Conservation (phyloP, 2,888 invertebrate genomes). For the Aphidoletes aphidimyza region DNA sequence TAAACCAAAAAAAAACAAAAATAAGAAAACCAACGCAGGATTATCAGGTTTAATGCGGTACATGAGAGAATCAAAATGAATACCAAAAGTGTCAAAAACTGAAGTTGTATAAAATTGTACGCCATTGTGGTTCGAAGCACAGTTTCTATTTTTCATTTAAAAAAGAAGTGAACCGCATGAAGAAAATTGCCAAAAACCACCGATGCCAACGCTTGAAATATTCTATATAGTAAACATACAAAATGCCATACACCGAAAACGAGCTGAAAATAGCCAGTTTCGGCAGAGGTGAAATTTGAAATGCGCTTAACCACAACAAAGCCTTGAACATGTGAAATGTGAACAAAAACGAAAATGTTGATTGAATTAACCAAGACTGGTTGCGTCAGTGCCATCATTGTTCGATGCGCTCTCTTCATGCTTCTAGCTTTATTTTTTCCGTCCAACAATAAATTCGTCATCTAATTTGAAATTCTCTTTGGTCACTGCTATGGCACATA, state of each 20-base stretch:
- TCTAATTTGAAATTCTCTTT: constrained; percentile 3
- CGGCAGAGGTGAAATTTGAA: background rate
- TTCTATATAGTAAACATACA: too few relatives aligned
- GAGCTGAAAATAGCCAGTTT: too few relatives aligned
- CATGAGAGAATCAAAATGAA: too few relatives aligned
- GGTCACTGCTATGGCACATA: background rate
- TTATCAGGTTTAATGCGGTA: constrained; percentile 16
- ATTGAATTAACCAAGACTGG: background rate
- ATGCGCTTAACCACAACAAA: background rate
- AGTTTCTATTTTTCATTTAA: too few relatives aligned
- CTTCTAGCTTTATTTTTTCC: too few relatives aligned
- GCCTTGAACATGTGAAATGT: background rate
- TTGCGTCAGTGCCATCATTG: background rate
- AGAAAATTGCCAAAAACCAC: too few relatives aligned
- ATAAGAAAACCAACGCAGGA: background rate
- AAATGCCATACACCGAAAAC: too few relatives aligned
- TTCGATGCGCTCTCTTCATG: background rate
- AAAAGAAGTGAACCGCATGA: too few relatives aligned
- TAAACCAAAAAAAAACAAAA: background rate
- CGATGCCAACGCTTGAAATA: too few relatives aligned
- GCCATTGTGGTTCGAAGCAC: too few relatives aligned
- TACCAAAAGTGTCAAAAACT: too few relatives aligned
- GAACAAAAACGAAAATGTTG: background rate
- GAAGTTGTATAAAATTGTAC: too few relatives aligned
- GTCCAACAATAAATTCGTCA: background rate